Conservation (phyloP, 2,888 invertebrate species). For the Ectropis crepuscularia region DNA sequence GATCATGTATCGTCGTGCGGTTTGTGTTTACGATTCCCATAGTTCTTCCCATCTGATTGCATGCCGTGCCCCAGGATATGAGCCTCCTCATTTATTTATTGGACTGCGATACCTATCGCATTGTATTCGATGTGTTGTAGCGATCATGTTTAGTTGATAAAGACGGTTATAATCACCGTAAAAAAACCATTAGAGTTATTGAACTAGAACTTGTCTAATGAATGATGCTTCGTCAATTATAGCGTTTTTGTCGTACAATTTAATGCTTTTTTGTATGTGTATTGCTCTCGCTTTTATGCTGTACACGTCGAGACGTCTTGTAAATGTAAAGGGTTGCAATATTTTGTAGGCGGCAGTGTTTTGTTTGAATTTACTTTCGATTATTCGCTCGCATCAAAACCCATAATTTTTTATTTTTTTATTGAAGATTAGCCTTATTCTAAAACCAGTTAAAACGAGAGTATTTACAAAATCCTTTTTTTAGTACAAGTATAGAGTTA, state of each 20-base stretch:
- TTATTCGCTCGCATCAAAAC: too few relatives aligned
- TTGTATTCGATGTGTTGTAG: slow-evolving; percentile 51
- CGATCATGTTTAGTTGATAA: slow-evolving; percentile 27
- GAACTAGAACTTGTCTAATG: slow-evolving; percentile 29
- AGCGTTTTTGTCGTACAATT: slow-evolving; percentile 14
- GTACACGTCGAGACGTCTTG: slow-evolving; percentile 6
- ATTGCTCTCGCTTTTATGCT: slow-evolving; percentile 19
- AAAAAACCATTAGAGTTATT: slow-evolving; percentile 22
- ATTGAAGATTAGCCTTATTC: too few relatives aligned
- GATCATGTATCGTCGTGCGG: slow-evolving; percentile 55
- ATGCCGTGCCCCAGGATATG: slow-evolving; percentile 58
- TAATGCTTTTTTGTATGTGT: slow-evolving; percentile 6
- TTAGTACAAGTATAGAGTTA: too few relatives aligned
- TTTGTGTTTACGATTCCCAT: slow-evolving; percentile 63
- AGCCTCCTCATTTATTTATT: slow-evolving; percentile 57
- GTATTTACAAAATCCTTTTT: too few relatives aligned
- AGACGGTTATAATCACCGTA: slow-evolving; percentile 18
- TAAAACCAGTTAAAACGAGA: too few relatives aligned
- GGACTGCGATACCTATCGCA: slow-evolving; percentile 55
- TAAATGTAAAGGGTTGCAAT: too few relatives aligned
- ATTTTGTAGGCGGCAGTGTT: too few relatives aligned
- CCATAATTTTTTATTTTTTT: too few relatives aligned
- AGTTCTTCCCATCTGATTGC: slow-evolving; percentile 56
- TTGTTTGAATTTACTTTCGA: too few relatives aligned
- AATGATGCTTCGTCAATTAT: slow-evolving; percentile 26